Conservation (phyloP, 2,113 vertebrate species). For the Thymallus thymallus region DNA sequence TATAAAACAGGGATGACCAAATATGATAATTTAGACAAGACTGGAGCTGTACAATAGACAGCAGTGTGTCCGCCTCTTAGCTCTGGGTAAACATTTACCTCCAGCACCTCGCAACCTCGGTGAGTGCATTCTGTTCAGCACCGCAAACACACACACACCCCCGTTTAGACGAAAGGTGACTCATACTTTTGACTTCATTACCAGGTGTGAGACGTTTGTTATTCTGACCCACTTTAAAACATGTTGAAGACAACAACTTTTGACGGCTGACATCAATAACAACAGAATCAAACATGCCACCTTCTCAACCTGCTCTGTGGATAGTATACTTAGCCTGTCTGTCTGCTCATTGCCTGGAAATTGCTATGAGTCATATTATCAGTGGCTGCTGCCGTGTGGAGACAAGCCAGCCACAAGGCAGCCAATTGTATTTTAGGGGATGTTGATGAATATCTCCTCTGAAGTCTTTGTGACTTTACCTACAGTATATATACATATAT, state of each 20-base stretch:
- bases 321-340: neutral
- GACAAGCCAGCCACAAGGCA: neutral
- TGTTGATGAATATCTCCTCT: neutral
- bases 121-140: neutral
- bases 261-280: neutral
- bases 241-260: neutral
- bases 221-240: neutral
- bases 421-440: neutral
- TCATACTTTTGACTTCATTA: neutral
- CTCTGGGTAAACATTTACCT: constrained; percentile 6
- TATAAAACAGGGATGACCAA: neutral
- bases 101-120: neutral
- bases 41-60: neutral
- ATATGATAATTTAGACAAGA: neutral
- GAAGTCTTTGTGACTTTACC: constrained; percentile 4
- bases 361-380: neutral
- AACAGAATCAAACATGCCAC: neutral
- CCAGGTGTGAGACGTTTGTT: neutral
- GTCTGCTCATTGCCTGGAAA: neutral
- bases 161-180: too few relatives aligned
- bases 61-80: neutral
- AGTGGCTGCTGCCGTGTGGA: neutral
- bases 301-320: neutral
- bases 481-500: neutral
- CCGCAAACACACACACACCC: too few relatives aligned